Conservation (phyloP, 1,140 invertebrate genomes). For the Drosophila guanche region DNA sequence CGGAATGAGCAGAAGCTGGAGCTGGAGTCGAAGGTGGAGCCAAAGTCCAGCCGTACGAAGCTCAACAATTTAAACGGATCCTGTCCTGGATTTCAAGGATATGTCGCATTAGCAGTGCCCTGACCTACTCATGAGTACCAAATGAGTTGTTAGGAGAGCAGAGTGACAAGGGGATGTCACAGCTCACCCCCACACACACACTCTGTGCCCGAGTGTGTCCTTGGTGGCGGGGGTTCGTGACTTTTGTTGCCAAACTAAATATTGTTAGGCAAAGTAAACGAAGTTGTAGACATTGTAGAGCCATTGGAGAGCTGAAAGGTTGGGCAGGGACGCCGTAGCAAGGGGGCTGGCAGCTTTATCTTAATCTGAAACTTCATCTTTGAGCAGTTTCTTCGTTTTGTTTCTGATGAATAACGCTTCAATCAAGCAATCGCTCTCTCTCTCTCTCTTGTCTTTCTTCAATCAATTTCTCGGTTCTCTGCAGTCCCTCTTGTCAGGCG, state of each 20-base stretch:
- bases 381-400: not conserved
- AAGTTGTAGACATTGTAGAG: constrained; percentile 54
- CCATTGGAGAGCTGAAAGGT: not conserved
- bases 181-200: not conserved
- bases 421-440: too few relatives aligned
- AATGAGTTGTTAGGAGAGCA: constrained; percentile 62
- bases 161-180: not conserved
- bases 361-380: too few relatives aligned
- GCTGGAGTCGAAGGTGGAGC: constrained; percentile 1
- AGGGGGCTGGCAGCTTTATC: too few relatives aligned
- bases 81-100: constrained; percentile 51
- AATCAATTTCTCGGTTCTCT: not conserved
- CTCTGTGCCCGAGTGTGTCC: not conserved
- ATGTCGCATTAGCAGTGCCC: constrained; percentile 70
- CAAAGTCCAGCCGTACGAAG: constrained; percentile 10
- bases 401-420: not conserved
- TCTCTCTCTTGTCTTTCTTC: too few relatives aligned
- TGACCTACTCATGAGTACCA: constrained; percentile 75
- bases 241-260: constrained; percentile 77
- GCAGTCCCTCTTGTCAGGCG: not conserved
- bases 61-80: constrained; percentile 64
- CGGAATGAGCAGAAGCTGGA: constrained; percentile 40
- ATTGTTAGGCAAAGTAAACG: constrained; percentile 80
- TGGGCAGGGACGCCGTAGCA: not conserved
- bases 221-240: constrained; percentile 30